Percentiles rank a stretch among this genome's conserved stretches.
Evolutionary conservation across 2,113 vertebrate genomes (phyloP).

Genomic region (Psettodes erumei): DNA sequence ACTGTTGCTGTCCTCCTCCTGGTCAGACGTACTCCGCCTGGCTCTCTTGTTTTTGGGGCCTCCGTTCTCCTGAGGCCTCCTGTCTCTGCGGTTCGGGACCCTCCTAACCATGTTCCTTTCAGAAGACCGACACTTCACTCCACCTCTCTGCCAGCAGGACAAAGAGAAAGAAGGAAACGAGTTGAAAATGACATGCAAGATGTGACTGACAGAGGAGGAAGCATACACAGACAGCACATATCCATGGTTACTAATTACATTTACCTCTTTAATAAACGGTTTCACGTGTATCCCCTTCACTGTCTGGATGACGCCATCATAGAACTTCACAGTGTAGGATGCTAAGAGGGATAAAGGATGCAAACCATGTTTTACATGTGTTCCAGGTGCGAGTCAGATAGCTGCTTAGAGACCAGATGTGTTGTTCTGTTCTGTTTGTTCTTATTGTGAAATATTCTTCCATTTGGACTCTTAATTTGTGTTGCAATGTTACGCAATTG

Average conservation of each 20-base stretch:
- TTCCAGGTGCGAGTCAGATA: not conserved
- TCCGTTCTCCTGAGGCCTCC: slow-evolving; percentile 74
- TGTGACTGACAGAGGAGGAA: not conserved
- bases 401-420: not conserved
- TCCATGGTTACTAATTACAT: slow-evolving; percentile 7
- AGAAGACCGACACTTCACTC: slow-evolving; percentile 62
- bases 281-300: slow-evolving; percentile 98
- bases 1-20: slow-evolving; percentile 77
- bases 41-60: slow-evolving; percentile 70
- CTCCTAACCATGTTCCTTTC: slow-evolving; percentile 71
- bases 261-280: slow-evolving; percentile 90
- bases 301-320: slow-evolving; percentile 96
- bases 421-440: not conserved
- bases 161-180: slow-evolving; percentile 6
- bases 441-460: not conserved
- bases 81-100: slow-evolving; percentile 63
- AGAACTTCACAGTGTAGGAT: slow-evolving; percentile 98
- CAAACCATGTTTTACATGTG: not conserved
- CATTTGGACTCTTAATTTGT: not conserved
- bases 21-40: slow-evolving; percentile 76
- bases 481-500: not conserved
- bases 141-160: slow-evolving; percentile 56
- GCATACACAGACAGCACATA: not conserved
- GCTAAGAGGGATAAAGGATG: slow-evolving; percentile 75
- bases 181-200: not conserved